Conservation (phyloP, 2,888 invertebrate species). For the Toxonevra muliebris region DNA sequence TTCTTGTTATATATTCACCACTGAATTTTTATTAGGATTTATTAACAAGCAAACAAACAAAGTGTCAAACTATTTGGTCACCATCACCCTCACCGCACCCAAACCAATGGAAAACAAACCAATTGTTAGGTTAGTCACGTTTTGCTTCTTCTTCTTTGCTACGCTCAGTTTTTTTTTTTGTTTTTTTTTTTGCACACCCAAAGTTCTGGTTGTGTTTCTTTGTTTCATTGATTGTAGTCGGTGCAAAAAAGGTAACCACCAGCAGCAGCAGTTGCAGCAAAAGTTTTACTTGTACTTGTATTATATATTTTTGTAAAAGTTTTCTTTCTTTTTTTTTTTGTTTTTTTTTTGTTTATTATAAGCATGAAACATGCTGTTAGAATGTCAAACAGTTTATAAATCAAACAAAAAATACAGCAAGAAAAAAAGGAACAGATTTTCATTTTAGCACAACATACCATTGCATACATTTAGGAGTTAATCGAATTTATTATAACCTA, state of each 20-base stretch:
- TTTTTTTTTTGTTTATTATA: no score
- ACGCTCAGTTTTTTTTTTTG: neutral
- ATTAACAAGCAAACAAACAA: no score
- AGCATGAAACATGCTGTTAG: neutral
- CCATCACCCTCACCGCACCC: neutral
- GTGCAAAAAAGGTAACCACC: neutral
- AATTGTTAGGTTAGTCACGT: conserved; percentile 4
- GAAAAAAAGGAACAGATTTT: neutral
- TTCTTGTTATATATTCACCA: no score
- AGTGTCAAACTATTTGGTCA: no score
- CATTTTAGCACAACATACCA: neutral
- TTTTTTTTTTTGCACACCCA: neutral
- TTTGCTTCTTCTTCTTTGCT: neutral
- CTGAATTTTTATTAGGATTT: no score
- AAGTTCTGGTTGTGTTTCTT: neutral
- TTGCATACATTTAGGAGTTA: neutral
- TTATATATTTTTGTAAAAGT: no score
- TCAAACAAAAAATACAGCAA: neutral
- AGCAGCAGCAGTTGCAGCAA: no score
- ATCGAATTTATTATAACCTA: neutral
- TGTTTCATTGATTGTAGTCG: no score
- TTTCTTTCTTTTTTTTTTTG: no score
- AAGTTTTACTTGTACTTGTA: no score
- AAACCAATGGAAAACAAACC: neutral
- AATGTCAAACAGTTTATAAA: conserved; percentile 4